A percentile compares a stretch with the other conserved stretches of the same genome.
phyloP scores from a whole-genome alignment of 1,140 invertebrate species.

The Drosophila tani region DNA sequence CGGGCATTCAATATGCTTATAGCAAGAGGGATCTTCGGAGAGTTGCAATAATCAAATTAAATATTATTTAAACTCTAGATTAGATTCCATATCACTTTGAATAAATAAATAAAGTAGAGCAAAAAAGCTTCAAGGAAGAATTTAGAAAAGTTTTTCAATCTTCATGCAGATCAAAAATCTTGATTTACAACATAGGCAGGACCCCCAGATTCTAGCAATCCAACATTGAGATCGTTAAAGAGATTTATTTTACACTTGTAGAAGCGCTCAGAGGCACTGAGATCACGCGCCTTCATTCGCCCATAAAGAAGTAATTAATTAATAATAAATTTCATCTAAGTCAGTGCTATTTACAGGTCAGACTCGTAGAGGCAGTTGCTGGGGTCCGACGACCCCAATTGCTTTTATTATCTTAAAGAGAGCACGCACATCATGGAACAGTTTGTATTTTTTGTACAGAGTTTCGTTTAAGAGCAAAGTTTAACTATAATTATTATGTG shows the following conservation, averaged over 20 bases:
- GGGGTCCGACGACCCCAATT: slow-evolving; percentile 51
- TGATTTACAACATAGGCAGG: slow-evolving; percentile 9
- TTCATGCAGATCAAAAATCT: slow-evolving; percentile 36
- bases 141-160: slow-evolving; percentile 14
- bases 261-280: slow-evolving; percentile 52
- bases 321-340: slow-evolving; percentile 29
- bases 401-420: slow-evolving; percentile 56
- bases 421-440: slow-evolving; percentile 67
- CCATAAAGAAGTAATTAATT: slow-evolving; percentile 33
- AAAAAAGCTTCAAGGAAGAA: slow-evolving; percentile 19
- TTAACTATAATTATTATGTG: slow-evolving; percentile 24
- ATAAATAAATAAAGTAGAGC: slow-evolving; percentile 14
- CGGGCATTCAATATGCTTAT: slow-evolving; percentile 42
- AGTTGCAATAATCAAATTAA: slow-evolving; percentile 7
- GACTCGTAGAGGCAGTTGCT: slow-evolving; percentile 40
- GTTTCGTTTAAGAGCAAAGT: slow-evolving; percentile 35
- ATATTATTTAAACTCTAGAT: slow-evolving; percentile 19
- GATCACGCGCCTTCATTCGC: slow-evolving; percentile 36
- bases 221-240: slow-evolving; percentile 28
- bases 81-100: slow-evolving; percentile 38
- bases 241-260: slow-evolving; percentile 72
- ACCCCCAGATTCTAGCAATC: slow-evolving; percentile 26
- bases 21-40: slow-evolving; percentile 1
- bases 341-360: slow-evolving; percentile 68
- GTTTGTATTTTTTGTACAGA: slow-evolving; percentile 60